These are phyloP conservation scores for Phasia obesa DNA, from an alignment of 2,888 invertebrate genomes.

Conservation along the genomic window DNA sequence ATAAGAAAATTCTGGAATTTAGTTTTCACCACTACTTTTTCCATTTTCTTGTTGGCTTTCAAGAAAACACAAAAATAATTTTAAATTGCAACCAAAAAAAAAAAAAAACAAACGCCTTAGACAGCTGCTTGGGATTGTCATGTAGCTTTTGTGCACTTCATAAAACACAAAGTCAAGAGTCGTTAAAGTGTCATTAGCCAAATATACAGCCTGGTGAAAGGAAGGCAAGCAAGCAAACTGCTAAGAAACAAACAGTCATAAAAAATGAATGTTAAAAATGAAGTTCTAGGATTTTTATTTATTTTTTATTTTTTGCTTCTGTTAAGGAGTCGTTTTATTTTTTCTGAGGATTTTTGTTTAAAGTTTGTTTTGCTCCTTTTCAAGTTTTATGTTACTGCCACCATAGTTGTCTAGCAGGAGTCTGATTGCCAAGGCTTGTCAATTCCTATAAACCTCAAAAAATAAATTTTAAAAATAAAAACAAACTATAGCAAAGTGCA, in stretches of 20 bases:
- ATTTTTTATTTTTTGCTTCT: neutral
- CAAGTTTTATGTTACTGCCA: neutral
- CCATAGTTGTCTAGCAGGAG: slow-evolving; percentile 42
- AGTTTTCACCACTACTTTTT: neutral
- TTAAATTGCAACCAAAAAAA: slow-evolving; percentile 30
- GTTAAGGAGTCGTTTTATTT: neutral
- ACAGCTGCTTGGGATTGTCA: slow-evolving; percentile 55
- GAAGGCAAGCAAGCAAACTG: slow-evolving; percentile 38
- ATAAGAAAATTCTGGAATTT: neutral
- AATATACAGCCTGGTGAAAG: slow-evolving; percentile 36
- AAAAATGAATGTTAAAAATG: slow-evolving; percentile 61
- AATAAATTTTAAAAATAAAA: neutral
- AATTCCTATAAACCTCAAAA: slow-evolving; percentile 61
- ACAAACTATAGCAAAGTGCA: slow-evolving; percentile 48
- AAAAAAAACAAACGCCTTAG: slow-evolving; percentile 16
- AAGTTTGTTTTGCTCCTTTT: slow-evolving; percentile 4
- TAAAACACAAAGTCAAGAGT: slow-evolving; percentile 72
- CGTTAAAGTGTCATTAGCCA: slow-evolving; percentile 74
- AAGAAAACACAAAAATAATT: slow-evolving; percentile 32
- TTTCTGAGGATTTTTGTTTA: slow-evolving; percentile 1
- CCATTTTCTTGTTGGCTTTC: neutral
- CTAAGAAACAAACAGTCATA: slow-evolving; percentile 58
- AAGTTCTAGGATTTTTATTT: slow-evolving; percentile 22
- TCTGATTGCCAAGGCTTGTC: slow-evolving; percentile 55
- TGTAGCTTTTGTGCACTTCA: slow-evolving; percentile 65